A percentile compares a stretch with the other conserved stretches of the same genome.
phyloP scores from a whole-genome alignment of 2,888 invertebrate species.

The Nebria brevicollis region DNA sequence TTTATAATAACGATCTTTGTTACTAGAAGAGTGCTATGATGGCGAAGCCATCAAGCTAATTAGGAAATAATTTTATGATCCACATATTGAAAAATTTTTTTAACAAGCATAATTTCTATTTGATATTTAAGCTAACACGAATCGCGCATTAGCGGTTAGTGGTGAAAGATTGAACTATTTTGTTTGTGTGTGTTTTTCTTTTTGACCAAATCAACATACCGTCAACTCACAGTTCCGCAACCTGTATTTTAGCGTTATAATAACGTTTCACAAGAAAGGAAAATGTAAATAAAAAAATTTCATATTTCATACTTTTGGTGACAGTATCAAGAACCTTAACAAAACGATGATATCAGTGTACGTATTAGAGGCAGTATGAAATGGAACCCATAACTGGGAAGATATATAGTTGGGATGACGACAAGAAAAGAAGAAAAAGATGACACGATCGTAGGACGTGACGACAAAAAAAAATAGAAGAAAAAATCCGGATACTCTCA shows the following conservation, averaged over 20 bases:
- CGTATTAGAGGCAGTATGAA: neutral
- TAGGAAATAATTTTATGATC: too few species aligned
- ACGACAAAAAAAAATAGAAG: neutral
- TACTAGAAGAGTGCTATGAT: too few species aligned
- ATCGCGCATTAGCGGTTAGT: too few species aligned
- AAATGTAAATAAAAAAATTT: slow-evolving; percentile 5
- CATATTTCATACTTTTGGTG: slow-evolving; percentile 12
- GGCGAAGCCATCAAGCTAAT: too few species aligned
- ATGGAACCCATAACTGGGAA: neutral
- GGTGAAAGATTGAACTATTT: too few species aligned
- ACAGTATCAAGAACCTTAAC: slow-evolving; percentile 8
- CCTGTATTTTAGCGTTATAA: too few species aligned
- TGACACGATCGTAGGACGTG: neutral
- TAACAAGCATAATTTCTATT: too few species aligned
- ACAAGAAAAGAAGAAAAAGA: slow-evolving; percentile 10
- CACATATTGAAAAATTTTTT: too few species aligned
- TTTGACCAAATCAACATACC: neutral
- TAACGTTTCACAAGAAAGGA: slow-evolving; percentile 5
- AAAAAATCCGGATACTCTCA: slow-evolving; percentile 10
- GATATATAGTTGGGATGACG: neutral
- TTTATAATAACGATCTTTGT: too few species aligned
- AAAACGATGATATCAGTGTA: slow-evolving; percentile 7
- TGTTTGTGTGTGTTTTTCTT: neutral
- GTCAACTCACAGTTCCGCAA: neutral
- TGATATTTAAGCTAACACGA: too few species aligned